Conservation (phyloP, 2,888 invertebrate genomes). For the Ommatoiulus sabulosus region DNA sequence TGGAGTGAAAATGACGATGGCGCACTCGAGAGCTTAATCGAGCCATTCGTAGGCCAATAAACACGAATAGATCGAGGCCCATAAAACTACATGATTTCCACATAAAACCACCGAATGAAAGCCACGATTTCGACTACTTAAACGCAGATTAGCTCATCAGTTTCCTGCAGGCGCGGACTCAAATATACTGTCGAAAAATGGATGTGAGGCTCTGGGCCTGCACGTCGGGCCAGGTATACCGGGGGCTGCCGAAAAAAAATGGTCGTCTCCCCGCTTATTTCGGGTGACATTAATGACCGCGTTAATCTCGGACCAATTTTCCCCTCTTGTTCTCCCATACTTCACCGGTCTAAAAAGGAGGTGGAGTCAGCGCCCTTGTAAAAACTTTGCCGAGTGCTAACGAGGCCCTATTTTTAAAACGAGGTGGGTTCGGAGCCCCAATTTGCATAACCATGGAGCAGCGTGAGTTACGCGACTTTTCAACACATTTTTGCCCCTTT, state of each 20-base stretch:
- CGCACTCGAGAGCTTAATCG: conserved; percentile 24
- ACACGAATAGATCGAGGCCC: neutral
- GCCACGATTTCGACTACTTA: conserved; percentile 1
- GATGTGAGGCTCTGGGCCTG: neutral
- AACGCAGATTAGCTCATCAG: neutral
- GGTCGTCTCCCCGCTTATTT: neutral
- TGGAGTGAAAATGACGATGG: conserved; percentile 2
- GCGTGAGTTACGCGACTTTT: conserved; percentile 33
- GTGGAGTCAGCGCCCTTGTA: neutral
- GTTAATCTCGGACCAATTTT: conserved; percentile 17
- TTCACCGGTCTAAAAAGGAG: neutral
- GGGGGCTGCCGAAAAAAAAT: neutral
- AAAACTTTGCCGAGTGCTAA: neutral
- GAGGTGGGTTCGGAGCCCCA: neutral
- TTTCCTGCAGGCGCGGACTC: neutral
- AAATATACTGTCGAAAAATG: neutral
- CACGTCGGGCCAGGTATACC: neutral
- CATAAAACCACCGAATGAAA: neutral
- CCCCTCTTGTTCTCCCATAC: conserved; percentile 19
- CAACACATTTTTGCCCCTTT: conserved; percentile 31
- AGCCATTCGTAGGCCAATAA: conserved; percentile 40
- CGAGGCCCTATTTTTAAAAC: conserved; percentile 38
- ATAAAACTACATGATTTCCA: conserved; percentile 40
- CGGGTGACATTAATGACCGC: conserved; percentile 18
- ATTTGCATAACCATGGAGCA: conserved; percentile 43